Conservation (phyloP, 2,888 invertebrate species). For the Nephrotoma guestfalica region DNA sequence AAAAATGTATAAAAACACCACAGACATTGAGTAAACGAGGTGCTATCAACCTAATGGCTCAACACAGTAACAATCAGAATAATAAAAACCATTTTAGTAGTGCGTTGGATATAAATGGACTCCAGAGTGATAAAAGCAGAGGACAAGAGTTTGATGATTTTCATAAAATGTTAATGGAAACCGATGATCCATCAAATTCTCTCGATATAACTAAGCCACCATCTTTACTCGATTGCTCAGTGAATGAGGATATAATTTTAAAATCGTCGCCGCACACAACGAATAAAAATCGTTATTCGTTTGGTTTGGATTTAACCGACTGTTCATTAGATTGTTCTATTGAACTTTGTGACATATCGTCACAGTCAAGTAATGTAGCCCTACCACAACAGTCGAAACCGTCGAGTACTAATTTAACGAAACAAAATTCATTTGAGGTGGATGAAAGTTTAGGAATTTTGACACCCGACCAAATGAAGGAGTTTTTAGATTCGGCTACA, state of each 20-base stretch:
- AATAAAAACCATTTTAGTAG: background rate
- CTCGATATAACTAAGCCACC: slow-evolving; percentile 3
- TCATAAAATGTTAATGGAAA: slow-evolving; percentile 17
- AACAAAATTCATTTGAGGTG: slow-evolving; percentile 65
- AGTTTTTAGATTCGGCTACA: slow-evolving; percentile 45
- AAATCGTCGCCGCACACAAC: slow-evolving; percentile 16
- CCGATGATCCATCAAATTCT: slow-evolving; percentile 16
- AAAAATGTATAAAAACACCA: slow-evolving; percentile 9
- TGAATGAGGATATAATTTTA: slow-evolving; percentile 8
- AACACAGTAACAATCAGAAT: background rate
- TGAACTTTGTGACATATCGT: slow-evolving; percentile 29
- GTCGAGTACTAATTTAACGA: slow-evolving; percentile 26
- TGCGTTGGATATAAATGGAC: background rate
- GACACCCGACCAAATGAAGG: slow-evolving; percentile 80
- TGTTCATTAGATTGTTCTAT: slow-evolving; percentile 30
- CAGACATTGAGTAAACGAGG: background rate
- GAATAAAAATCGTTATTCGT: slow-evolving; percentile 24
- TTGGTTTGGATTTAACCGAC: slow-evolving; percentile 29
- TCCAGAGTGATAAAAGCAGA: background rate
- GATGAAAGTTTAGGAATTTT: slow-evolving; percentile 76
- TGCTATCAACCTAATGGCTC: background rate
- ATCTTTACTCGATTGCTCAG: background rate
- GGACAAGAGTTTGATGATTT: background rate
- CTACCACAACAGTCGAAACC: slow-evolving; percentile 8
- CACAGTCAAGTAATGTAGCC: slow-evolving; percentile 14